phyloP scores from a whole-genome alignment of 2,113 vertebrate species.

The Hepsetus odoe region DNA sequence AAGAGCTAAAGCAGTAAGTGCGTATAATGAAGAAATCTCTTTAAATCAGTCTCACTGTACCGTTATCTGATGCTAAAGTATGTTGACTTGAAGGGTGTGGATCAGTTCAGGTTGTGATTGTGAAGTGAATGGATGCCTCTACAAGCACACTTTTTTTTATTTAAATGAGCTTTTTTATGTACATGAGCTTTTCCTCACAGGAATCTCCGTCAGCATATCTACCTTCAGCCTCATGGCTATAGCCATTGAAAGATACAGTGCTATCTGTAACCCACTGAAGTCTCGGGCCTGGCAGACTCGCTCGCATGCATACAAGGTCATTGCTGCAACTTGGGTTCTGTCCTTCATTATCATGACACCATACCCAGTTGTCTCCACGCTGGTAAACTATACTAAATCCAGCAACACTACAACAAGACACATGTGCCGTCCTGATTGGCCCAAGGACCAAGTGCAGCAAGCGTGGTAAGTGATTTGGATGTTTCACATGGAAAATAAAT shows the following conservation, averaged over 20 bases:
- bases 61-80: neutral
- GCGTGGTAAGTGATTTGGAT: slow-evolving; percentile 80
- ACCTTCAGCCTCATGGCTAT: slow-evolving; percentile 95
- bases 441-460: slow-evolving; percentile 77
- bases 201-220: slow-evolving; percentile 93
- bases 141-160: no score
- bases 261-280: slow-evolving; percentile 94
- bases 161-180: neutral
- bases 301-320: slow-evolving; percentile 91
- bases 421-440: slow-evolving; percentile 85
- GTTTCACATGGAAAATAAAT: neutral
- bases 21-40: neutral
- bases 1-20: neutral
- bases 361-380: slow-evolving; percentile 84
- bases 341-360: slow-evolving; percentile 91
- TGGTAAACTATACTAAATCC: slow-evolving; percentile 60
- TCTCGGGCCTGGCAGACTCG: slow-evolving; percentile 94
- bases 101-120: neutral
- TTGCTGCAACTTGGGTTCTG: slow-evolving; percentile 86
- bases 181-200: slow-evolving; percentile 65
- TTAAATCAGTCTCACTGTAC: neutral
- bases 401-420: slow-evolving; percentile 67
- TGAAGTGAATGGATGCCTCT: neutral
- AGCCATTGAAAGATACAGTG: slow-evolving; percentile 93
- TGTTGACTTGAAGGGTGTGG: neutral